phyloP scores from a whole-genome alignment of 1,140 invertebrate species.

The Aplysia californica region DNA sequence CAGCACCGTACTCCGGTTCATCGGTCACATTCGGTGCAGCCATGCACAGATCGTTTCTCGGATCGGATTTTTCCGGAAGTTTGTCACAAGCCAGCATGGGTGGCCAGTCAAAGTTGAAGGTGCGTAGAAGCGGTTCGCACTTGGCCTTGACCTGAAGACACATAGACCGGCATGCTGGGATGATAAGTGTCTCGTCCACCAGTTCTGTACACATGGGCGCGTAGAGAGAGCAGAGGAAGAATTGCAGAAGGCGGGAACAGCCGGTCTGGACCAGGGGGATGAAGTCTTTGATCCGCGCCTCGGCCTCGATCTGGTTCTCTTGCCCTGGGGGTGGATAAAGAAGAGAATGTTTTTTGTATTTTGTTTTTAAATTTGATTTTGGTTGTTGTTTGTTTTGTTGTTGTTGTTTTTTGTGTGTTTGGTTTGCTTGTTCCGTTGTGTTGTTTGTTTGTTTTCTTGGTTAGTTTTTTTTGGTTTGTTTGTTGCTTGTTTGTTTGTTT shows the following conservation, averaged over 20 bases:
- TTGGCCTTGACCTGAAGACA: constrained; percentile 66
- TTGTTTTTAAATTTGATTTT: not conserved
- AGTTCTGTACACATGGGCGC: constrained; percentile 86
- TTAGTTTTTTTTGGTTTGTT: too few relatives aligned
- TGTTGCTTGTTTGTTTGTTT: too few relatives aligned
- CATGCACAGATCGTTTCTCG: constrained; percentile 88
- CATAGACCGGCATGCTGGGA: constrained; percentile 67
- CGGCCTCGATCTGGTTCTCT: constrained; percentile 60
- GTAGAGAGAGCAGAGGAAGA: constrained; percentile 94
- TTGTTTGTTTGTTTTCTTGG: too few relatives aligned
- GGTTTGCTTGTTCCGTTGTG: too few relatives aligned
- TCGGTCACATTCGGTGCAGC: constrained; percentile 71
- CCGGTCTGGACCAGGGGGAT: constrained; percentile 66
- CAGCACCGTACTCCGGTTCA: constrained; percentile 72
- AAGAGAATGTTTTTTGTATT: not conserved
- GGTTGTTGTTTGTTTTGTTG: not conserved
- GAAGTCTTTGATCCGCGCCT: constrained; percentile 65
- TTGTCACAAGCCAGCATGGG: constrained; percentile 63
- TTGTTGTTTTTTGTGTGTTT: too few relatives aligned
- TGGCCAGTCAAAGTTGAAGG: constrained; percentile 67
- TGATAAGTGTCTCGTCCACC: constrained; percentile 64
- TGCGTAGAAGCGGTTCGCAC: constrained; percentile 65
- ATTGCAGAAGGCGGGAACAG: constrained; percentile 88
- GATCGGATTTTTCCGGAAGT: constrained; percentile 62
- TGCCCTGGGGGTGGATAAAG: constrained; percentile 36